phyloP scores from a whole-genome alignment of 2,888 invertebrate genomes.

The Aphodius sticticus region DNA sequence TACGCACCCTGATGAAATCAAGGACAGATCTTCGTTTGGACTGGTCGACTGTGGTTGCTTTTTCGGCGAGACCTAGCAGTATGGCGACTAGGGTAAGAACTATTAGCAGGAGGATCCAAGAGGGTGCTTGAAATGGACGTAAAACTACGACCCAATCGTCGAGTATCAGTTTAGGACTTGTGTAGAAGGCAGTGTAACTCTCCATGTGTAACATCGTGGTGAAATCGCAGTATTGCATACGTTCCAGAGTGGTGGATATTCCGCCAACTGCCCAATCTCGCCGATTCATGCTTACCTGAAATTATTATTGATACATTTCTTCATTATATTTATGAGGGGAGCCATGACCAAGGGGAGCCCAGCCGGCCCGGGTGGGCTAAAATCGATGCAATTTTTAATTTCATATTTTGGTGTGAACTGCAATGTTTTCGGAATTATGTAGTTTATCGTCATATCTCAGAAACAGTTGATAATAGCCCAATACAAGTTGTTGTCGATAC shows the following conservation, averaged over 20 bases:
- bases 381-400: no score
- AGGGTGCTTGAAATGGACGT: slow-evolving; percentile 17
- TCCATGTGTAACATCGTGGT: slow-evolving; percentile 36
- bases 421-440: no score
- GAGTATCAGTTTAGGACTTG: background rate
- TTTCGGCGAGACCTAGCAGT: background rate
- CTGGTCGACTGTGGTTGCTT: background rate
- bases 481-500: no score
- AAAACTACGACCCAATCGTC: slow-evolving; percentile 15
- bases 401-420: no score
- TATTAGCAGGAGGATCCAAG: slow-evolving; percentile 21
- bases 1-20: no score
- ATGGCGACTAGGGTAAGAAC: background rate
- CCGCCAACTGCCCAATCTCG: slow-evolving; percentile 35
- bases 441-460: no score
- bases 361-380: no score
- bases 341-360: no score
- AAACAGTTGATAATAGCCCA: no score
- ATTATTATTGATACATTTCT: background rate
- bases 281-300: slow-evolving; percentile 29
- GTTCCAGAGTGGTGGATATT: slow-evolving; percentile 30
- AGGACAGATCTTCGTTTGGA: background rate
- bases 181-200: slow-evolving; percentile 32
- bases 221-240: slow-evolving; percentile 30
- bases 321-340: no score